phyloP scores from a whole-genome alignment of 2,888 invertebrate genomes.

The Piscicola geometra region DNA sequence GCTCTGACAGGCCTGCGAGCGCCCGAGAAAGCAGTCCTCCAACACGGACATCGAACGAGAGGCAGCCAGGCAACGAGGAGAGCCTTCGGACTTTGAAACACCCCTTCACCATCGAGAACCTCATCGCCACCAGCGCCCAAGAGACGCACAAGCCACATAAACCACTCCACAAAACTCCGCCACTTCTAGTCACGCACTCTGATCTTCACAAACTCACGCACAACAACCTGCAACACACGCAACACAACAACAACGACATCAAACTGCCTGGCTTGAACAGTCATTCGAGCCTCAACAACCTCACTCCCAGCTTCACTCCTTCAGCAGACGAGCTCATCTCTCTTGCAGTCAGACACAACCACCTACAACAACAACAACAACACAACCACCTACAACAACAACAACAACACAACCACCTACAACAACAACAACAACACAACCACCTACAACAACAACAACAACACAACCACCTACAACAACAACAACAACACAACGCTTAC shows the following conservation, averaged over 20 bases:
- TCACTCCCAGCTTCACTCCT: neutral
- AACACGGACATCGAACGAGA: neutral
- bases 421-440: neutral
- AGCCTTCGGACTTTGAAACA: neutral
- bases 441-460: neutral
- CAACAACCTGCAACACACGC: neutral
- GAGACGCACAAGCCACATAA: too few relatives aligned
- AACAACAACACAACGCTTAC: neutral
- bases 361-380: neutral
- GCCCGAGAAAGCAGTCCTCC: neutral
- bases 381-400: neutral
- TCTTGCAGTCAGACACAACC: conserved; percentile 4
- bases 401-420: neutral
- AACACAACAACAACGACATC: neutral
- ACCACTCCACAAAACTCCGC: neutral
- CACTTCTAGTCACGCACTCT: neutral
- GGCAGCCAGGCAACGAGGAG: neutral
- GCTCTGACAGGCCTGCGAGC: neutral
- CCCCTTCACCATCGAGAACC: neutral
- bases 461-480: neutral
- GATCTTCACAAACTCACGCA: neutral
- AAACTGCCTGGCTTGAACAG: neutral
- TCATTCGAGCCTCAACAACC: neutral
- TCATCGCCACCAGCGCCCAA: neutral
- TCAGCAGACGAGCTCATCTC: conserved; percentile 13